Conservation (phyloP, 1,140 invertebrate species). For the Drosophila paulistorum region DNA sequence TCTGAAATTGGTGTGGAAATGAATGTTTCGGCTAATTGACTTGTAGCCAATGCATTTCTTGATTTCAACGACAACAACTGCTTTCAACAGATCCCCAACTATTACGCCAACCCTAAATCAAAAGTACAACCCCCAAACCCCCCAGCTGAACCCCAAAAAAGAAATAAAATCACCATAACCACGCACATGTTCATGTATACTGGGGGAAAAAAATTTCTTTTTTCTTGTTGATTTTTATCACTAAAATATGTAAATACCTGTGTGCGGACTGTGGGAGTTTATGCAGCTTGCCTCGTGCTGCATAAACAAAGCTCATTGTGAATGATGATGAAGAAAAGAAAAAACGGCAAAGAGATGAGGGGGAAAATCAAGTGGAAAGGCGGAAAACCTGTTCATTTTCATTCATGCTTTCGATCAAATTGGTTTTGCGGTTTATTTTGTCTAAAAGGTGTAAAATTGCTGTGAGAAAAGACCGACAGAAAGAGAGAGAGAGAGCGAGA, state of each 20-base stretch:
- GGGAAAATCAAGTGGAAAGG: slow-evolving; percentile 12
- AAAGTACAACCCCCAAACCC: neutral
- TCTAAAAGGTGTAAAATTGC: slow-evolving; percentile 62
- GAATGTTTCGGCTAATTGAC: neutral
- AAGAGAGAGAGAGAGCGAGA: neutral
- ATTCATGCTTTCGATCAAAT: slow-evolving; percentile 77
- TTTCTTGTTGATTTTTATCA: slow-evolving; percentile 77
- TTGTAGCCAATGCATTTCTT: slow-evolving; percentile 39
- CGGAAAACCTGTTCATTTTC: slow-evolving; percentile 68
- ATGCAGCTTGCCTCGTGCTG: slow-evolving; percentile 67
- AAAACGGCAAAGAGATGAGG: neutral
- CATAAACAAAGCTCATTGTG: slow-evolving; percentile 59
- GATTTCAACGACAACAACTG: slow-evolving; percentile 33
- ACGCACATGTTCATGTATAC: slow-evolving; percentile 41
- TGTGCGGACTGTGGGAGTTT: slow-evolving; percentile 69
- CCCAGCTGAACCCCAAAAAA: neutral
- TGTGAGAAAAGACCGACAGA: slow-evolving; percentile 33
- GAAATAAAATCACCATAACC: slow-evolving; percentile 4
- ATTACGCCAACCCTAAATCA: too few species aligned
- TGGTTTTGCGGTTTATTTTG: slow-evolving; percentile 41
- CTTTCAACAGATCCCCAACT: slow-evolving; percentile 12
- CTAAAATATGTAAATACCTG: slow-evolving; percentile 80
- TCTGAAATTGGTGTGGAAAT: neutral
- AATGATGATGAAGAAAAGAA: slow-evolving; percentile 4
- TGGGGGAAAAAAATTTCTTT: slow-evolving; percentile 44